Conservation (phyloP, 2,797 vertebrate species). For the Sebastes aleutianus region DNA sequence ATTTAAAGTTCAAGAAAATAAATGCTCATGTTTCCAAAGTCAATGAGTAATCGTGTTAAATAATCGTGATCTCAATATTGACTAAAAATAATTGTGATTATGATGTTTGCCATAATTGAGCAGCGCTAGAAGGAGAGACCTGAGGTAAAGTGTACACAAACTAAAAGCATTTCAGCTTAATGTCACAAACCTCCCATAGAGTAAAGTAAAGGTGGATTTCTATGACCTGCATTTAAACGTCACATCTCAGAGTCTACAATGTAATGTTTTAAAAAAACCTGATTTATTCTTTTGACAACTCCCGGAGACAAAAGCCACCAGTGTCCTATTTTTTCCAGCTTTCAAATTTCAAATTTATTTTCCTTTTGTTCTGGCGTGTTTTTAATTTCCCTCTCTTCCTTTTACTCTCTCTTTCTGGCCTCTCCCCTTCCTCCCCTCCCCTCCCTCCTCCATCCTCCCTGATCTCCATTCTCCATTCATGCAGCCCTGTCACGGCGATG, state of each 20-base stretch:
- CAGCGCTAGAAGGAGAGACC: no score
- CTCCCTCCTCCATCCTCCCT: constrained; percentile 11
- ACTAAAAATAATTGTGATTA: no score
- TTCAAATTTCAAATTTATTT: constrained; percentile 36
- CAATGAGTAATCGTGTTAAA: no score
- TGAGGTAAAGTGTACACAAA: background rate
- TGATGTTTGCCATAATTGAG: no score
- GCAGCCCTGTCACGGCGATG: constrained; percentile 53
- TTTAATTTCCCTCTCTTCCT: background rate
- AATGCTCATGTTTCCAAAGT: no score
- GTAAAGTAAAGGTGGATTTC: background rate
- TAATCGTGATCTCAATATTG: no score
- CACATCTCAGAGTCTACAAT: background rate
- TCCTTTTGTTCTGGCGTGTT: constrained; percentile 25
- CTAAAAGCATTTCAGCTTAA: background rate
- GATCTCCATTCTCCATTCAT: constrained; percentile 59
- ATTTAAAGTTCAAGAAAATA: background rate
- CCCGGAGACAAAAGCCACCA: constrained; percentile 38
- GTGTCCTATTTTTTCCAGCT: constrained; percentile 17
- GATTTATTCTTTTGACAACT: background rate
- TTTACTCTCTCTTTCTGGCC: constrained; percentile 31
- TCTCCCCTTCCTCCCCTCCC: background rate
- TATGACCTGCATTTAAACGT: background rate
- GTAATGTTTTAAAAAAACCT: background rate
- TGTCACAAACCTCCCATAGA: background rate